Evolutionary conservation across 2,113 vertebrate species (phyloP).

Genomic region (Apeltes quadracus): DNA sequence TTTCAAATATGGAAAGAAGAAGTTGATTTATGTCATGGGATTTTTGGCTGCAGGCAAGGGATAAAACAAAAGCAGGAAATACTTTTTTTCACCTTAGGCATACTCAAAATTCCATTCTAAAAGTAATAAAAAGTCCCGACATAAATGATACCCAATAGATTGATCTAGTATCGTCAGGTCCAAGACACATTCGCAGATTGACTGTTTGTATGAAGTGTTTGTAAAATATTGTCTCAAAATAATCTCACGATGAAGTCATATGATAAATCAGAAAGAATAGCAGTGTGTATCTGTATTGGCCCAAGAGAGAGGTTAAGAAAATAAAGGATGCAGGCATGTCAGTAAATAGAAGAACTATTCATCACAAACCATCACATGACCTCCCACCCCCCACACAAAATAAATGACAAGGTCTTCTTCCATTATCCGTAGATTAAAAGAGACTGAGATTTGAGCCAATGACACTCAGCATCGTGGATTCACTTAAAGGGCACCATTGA

Average conservation of each 20-base stretch:
- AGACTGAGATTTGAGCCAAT: constrained; percentile 4
- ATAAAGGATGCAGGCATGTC: background rate
- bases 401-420: background rate
- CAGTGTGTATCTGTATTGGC: background rate
- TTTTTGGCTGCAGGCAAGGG: background rate
- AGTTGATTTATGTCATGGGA: background rate
- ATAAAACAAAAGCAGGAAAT: background rate
- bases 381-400: background rate
- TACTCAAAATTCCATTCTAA: background rate
- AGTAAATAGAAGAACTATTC: constrained; percentile 8
- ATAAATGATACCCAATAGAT: constrained; percentile 1
- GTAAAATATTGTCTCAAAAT: constrained; percentile 5
- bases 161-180: constrained; percentile 1
- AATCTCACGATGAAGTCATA: constrained; percentile 1
- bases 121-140: constrained; percentile 17
- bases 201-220: background rate
- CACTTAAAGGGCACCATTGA: constrained; percentile 1
- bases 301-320: background rate
- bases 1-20: background rate
- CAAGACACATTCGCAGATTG: background rate
- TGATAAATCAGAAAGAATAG: background rate
- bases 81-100: background rate
- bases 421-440: background rate
- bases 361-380: constrained; percentile 5
- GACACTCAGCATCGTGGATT: background rate